Conservation (phyloP, 2,888 invertebrate genomes). For the Beris morrisii region DNA sequence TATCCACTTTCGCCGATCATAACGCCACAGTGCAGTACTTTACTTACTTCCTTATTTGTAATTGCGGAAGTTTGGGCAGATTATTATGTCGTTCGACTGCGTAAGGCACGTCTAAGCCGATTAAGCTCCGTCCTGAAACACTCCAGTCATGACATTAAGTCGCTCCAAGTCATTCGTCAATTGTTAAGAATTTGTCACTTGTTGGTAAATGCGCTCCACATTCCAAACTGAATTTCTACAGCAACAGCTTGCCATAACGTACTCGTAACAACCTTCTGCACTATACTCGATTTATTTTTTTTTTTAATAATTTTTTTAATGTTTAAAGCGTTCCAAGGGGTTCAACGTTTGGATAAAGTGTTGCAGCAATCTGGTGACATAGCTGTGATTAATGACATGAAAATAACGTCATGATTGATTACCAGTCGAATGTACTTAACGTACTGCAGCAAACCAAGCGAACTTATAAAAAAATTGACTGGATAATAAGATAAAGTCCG, state of each 20-base stretch:
- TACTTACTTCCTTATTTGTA: no score
- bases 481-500: no score
- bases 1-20: no score
- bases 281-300: no score
- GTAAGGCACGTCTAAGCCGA: no score
- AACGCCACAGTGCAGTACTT: no score
- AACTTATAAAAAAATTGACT: no score
- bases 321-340: conserved; percentile 11
- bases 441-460: no score
- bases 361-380: conserved; percentile 31
- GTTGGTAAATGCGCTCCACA: conserved; percentile 8
- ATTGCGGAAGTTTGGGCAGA: no score
- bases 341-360: conserved; percentile 31
- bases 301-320: not conserved
- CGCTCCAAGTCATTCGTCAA: not conserved
- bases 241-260: no score
- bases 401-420: conserved; percentile 34
- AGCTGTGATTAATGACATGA: conserved; percentile 34
- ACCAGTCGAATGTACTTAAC: conserved; percentile 20
- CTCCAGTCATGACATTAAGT: not conserved
- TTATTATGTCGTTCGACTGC: no score
- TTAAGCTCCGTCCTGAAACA: not conserved
- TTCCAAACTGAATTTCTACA: conserved; percentile 2
- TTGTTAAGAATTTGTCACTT: conserved; percentile 8
- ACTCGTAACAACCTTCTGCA: no score